A percentile compares a stretch with the other conserved stretches of the same genome.
phyloP scores from a whole-genome alignment of 1,140 invertebrate genomes.

The Tribolium castaneum region DNA sequence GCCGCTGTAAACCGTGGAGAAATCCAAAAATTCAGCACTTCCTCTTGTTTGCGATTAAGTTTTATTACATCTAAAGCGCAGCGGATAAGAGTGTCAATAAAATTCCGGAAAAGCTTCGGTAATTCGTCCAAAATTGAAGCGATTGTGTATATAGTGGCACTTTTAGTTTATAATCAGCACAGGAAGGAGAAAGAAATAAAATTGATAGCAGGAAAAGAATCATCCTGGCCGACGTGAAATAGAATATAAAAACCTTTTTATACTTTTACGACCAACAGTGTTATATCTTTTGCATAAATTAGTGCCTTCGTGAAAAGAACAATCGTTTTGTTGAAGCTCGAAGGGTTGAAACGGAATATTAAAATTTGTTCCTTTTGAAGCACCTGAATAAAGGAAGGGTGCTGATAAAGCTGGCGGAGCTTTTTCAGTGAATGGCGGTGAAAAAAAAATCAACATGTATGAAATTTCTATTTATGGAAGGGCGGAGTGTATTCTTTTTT shows the following conservation, averaged over 20 bases:
- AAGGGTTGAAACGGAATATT: slow-evolving; percentile 11
- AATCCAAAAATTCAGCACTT: neutral
- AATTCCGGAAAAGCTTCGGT: slow-evolving; percentile 9
- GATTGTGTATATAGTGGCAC: slow-evolving; percentile 21
- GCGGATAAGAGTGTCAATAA: slow-evolving; percentile 25
- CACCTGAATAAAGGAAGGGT: slow-evolving; percentile 18
- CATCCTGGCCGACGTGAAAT: neutral
- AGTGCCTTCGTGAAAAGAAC: neutral
- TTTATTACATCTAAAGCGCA: slow-evolving; percentile 2
- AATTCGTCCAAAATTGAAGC: slow-evolving; percentile 4
- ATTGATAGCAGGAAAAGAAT: slow-evolving; percentile 5
- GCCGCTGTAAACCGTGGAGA: neutral
- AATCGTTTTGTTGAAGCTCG: slow-evolving; percentile 4
- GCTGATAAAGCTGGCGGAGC: slow-evolving; percentile 26
- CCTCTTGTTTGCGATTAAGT: neutral
- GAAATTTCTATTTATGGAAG: slow-evolving; percentile 31
- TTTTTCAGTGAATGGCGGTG: neutral
- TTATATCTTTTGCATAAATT: slow-evolving; percentile 24
- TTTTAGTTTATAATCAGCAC: slow-evolving; percentile 25
- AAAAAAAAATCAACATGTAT: slow-evolving; percentile 28
- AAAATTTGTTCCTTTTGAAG: slow-evolving; percentile 4
- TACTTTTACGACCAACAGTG: neutral
- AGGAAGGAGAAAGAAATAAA: slow-evolving; percentile 25
- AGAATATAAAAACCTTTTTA: slow-evolving; percentile 19
- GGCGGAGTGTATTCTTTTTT: slow-evolving; percentile 15